Percentiles rank a stretch among this genome's conserved stretches.
These are phyloP conservation scores for Oryzias melastigma DNA, from an alignment of 2,113 vertebrate species.

Conservation along the genomic window DNA sequence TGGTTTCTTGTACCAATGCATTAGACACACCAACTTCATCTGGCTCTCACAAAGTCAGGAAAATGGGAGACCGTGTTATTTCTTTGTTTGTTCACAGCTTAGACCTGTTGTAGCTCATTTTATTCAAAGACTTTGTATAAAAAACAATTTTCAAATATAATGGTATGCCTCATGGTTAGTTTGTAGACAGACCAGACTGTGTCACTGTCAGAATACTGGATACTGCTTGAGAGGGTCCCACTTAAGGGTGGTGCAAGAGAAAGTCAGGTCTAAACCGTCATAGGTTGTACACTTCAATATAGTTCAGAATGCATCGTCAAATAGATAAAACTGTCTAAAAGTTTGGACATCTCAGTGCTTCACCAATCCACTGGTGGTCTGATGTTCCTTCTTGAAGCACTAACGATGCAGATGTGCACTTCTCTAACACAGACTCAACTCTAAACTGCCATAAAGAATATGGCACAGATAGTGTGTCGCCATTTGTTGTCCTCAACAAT, in stretches of 20 bases:
- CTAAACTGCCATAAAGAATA: constrained; percentile 31
- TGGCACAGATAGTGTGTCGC: constrained; percentile 6
- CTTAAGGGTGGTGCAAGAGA: constrained; percentile 25
- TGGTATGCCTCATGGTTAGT: constrained; percentile 36
- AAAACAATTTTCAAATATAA: constrained; percentile 34
- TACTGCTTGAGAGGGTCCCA: constrained; percentile 26
- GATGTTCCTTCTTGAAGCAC: constrained; percentile 22
- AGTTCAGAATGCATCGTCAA: constrained; percentile 47
- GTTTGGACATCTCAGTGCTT: constrained; percentile 24
- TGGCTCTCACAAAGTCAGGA: constrained; percentile 58
- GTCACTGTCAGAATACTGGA: constrained; percentile 41
- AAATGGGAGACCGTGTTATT: constrained; percentile 54
- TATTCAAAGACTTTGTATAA: constrained; percentile 53
- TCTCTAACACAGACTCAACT: constrained; percentile 31
- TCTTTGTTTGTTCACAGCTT: constrained; percentile 68
- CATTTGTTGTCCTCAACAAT: constrained; percentile 37
- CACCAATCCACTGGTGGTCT: constrained; percentile 19
- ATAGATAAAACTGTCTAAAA: constrained; percentile 17
- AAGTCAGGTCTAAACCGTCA: constrained; percentile 53
- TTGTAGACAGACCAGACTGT: constrained; percentile 29
- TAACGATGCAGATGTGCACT: constrained; percentile 43
- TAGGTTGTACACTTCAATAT: constrained; percentile 30
- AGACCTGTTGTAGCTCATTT: constrained; percentile 63
- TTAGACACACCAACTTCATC: constrained; percentile 23
- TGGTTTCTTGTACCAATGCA: constrained; percentile 20